Conservation (phyloP, 1,140 invertebrate species). For the Daktulosphaira vitifoliae region DNA sequence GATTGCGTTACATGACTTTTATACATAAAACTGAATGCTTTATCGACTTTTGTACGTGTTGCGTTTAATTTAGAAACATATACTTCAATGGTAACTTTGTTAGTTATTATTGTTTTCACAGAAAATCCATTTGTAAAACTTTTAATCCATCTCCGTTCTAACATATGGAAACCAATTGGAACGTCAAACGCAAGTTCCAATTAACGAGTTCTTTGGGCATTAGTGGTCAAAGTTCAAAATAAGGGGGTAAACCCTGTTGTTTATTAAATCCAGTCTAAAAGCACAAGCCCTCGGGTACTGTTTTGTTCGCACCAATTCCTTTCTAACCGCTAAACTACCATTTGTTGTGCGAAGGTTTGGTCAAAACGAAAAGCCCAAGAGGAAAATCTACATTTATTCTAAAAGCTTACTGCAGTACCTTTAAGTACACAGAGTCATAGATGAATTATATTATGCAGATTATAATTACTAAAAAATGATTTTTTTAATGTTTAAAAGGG, state of each 20-base stretch:
- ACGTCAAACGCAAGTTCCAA: conserved; percentile 29
- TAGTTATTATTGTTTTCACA: too few relatives aligned
- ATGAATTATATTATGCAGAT: too few relatives aligned
- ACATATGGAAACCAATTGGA: conserved; percentile 23
- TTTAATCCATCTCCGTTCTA: conserved; percentile 10
- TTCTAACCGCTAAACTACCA: conserved; percentile 10
- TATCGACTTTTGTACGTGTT: too few relatives aligned
- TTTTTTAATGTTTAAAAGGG: too few relatives aligned
- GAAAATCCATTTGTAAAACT: neutral
- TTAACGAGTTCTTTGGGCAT: conserved; percentile 18
- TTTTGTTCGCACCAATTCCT: conserved; percentile 22
- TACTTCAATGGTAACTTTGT: too few relatives aligned
- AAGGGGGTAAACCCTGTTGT: conserved; percentile 11
- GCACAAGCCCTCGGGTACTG: conserved; percentile 5
- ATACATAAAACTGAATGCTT: too few relatives aligned
- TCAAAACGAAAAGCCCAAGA: neutral
- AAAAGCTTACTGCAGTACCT: too few relatives aligned
- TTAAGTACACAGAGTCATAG: too few relatives aligned
- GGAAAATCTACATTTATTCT: neutral
- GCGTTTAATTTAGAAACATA: too few relatives aligned
- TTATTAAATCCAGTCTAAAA: conserved; percentile 18
- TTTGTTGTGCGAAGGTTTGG: neutral
- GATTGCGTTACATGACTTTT: too few relatives aligned
- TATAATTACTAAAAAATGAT: too few relatives aligned
- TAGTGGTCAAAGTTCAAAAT: conserved; percentile 24